Conservation (phyloP, 1,140 invertebrate genomes). For the Trigoniulus corallinus region DNA sequence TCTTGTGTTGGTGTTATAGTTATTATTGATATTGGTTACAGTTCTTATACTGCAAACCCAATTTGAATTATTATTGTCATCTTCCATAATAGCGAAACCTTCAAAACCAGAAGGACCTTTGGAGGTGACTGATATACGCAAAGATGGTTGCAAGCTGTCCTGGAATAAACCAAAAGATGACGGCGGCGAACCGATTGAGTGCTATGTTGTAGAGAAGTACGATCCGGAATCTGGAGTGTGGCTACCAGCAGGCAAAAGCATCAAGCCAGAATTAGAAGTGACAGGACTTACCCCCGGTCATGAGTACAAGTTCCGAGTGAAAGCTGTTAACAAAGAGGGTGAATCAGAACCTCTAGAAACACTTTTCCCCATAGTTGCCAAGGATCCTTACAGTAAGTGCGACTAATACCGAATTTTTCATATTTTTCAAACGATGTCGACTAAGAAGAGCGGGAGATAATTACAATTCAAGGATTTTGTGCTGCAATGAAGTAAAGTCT, state of each 20-base stretch:
- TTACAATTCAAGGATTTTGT: too few species aligned
- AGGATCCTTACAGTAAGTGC: constrained; percentile 85
- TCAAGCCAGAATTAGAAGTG: constrained; percentile 70
- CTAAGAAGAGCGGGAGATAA: too few species aligned
- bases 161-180: constrained; percentile 96
- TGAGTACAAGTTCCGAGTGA: constrained; percentile 95
- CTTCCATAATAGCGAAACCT: constrained; percentile 53
- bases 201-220: constrained; percentile 90
- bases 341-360: constrained; percentile 94
- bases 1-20: constrained; percentile 50
- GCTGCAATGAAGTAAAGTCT: too few species aligned
- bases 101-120: constrained; percentile 84
- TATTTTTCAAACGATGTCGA: too few species aligned
- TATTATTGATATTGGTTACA: constrained; percentile 2
- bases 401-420: too few species aligned
- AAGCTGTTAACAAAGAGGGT: constrained; percentile 91
- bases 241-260: constrained; percentile 67
- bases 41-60: background rate
- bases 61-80: constrained; percentile 6
- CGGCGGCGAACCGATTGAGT: constrained; percentile 85
- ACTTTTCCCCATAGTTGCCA: constrained; percentile 74
- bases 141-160: constrained; percentile 84
- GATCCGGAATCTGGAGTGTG: constrained; percentile 78
- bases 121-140: constrained; percentile 85
- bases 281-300: constrained; percentile 77